A percentile compares a stretch with the other conserved stretches of the same genome.
These are phyloP conservation scores for Ondatra zibethicus DNA, from an alignment of 2,113 vertebrate species.

Conservation along the genomic window DNA sequence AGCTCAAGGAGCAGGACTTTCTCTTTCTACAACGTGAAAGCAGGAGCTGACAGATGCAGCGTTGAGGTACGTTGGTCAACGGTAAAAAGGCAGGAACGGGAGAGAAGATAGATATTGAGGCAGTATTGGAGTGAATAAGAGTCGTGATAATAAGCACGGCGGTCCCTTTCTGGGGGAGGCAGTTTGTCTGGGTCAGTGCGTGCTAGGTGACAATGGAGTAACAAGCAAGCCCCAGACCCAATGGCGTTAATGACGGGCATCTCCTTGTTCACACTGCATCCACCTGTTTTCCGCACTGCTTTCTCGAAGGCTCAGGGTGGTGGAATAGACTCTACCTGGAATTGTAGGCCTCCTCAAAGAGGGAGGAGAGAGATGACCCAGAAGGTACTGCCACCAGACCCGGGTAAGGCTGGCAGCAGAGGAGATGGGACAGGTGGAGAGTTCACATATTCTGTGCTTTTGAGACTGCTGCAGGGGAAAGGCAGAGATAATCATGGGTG, in stretches of 20 bases:
- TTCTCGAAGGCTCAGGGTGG: background rate
- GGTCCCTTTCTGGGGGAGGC: background rate
- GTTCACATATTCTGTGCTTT: background rate
- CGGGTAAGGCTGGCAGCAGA: background rate
- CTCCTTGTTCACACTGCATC: background rate
- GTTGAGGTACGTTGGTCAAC: background rate
- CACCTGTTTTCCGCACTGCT: background rate
- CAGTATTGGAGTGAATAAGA: background rate
- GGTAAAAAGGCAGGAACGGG: background rate
- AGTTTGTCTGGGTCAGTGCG: background rate
- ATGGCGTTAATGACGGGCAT: background rate
- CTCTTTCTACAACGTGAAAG: background rate
- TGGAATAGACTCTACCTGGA: background rate
- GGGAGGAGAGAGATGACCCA: background rate
- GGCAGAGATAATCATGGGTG: no score
- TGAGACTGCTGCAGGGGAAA: background rate
- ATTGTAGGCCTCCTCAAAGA: background rate
- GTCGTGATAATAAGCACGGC: background rate
- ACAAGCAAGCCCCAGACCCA: background rate
- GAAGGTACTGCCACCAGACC: background rate
- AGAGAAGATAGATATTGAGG: background rate
- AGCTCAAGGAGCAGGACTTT: background rate
- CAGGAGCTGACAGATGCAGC: background rate
- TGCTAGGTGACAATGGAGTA: background rate
- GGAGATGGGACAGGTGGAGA: background rate